phyloP scores from a whole-genome alignment of 2,888 invertebrate genomes.

The Helicoverpa assulta region DNA sequence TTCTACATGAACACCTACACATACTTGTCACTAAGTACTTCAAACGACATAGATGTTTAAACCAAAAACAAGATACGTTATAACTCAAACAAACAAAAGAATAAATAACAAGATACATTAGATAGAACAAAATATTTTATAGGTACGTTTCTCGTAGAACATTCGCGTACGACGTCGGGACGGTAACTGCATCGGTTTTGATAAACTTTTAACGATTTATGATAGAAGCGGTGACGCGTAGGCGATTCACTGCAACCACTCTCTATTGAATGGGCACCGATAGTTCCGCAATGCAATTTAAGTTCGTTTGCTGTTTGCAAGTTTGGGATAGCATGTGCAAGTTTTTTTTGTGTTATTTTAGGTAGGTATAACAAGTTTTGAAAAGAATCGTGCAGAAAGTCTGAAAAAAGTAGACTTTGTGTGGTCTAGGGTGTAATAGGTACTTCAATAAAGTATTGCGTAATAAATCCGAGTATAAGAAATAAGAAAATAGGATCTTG shows the following conservation, averaged over 20 bases:
- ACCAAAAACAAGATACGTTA: neutral
- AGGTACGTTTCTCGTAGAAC: conserved; percentile 54
- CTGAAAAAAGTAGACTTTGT: too few relatives aligned
- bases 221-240: conserved; percentile 68
- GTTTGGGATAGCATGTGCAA: conserved; percentile 16
- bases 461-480: too few relatives aligned
- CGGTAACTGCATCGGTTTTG: conserved; percentile 65
- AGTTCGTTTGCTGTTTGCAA: conserved; percentile 62
- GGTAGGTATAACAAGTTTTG: too few relatives aligned
- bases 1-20: neutral
- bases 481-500: too few relatives aligned
- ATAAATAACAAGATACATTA: conserved; percentile 35
- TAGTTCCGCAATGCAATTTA: conserved; percentile 70
- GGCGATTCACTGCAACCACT: conserved; percentile 58
- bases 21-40: neutral
- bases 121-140: conserved; percentile 31
- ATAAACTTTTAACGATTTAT: conserved; percentile 81
- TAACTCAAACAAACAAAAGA: conserved; percentile 1
- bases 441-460: too few relatives aligned
- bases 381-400: too few relatives aligned
- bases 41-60: neutral
- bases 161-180: conserved; percentile 42
- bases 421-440: too few relatives aligned
- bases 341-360: too few relatives aligned
- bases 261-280: conserved; percentile 57